Conservation (phyloP, 2,113 vertebrate species). For the Pithys albifrons region DNA sequence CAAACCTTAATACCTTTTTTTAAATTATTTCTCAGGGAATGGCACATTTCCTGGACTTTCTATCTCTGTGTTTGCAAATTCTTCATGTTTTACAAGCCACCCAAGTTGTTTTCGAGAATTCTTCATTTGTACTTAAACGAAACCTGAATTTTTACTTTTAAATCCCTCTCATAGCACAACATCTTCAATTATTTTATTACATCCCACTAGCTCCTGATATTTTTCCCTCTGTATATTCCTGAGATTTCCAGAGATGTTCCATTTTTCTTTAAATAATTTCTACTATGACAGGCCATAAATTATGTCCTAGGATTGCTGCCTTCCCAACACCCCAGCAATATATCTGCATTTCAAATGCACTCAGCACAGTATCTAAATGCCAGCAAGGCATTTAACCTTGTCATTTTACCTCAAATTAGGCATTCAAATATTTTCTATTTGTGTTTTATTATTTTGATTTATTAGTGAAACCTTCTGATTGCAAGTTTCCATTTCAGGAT, state of each 20-base stretch:
- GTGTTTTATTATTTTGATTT: slow-evolving; percentile 26
- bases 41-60: background rate
- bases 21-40: background rate
- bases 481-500: background rate
- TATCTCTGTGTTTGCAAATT: background rate
- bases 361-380: background rate
- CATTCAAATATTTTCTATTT: slow-evolving; percentile 9
- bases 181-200: background rate
- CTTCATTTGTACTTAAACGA: background rate
- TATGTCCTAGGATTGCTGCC: background rate
- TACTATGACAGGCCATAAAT: slow-evolving; percentile 20
- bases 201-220: background rate
- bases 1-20: background rate
- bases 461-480: background rate
- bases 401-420: slow-evolving; percentile 36
- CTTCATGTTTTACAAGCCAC: background rate
- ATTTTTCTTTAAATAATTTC: background rate
- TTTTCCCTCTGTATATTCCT: background rate
- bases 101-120: background rate
- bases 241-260: background rate
- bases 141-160: background rate
- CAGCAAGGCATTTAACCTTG: slow-evolving; percentile 43
- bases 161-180: background rate
- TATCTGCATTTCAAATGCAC: slow-evolving; percentile 40
- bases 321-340: background rate